phyloP scores from a whole-genome alignment of 2,797 vertebrate genomes.

The Poecilia gillii region DNA sequence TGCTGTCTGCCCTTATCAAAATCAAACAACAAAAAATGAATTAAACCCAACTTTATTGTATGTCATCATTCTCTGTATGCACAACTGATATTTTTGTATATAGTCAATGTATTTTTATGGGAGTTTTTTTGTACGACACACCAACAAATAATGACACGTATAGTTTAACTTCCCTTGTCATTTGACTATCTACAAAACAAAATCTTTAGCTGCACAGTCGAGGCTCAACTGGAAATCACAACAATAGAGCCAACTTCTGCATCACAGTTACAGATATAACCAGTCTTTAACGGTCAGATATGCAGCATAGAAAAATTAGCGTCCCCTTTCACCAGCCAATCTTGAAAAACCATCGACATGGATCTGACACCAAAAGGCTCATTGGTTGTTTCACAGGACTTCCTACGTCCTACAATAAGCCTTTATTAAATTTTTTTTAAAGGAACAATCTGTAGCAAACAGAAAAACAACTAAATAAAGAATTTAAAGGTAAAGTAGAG shows the following conservation, averaged over 20 bases:
- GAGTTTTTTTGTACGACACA: neutral
- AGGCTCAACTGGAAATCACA: neutral
- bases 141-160: neutral
- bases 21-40: slow-evolving; percentile 59
- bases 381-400: neutral
- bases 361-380: neutral
- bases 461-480: neutral
- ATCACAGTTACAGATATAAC: slow-evolving; percentile 7
- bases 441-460: neutral
- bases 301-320: neutral
- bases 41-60: slow-evolving; percentile 59
- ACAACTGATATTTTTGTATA: neutral
- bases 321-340: neutral
- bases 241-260: neutral
- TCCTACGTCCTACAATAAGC: neutral
- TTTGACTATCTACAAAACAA: neutral
- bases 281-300: neutral
- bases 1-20: slow-evolving; percentile 62
- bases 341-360: neutral
- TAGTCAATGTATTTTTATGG: neutral
- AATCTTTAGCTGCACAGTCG: neutral
- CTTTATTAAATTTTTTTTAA: neutral
- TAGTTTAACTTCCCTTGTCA: neutral
- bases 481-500: neutral
- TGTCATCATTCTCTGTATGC: slow-evolving; percentile 30